Base-by-base conservation (phyloP, 2,797 vertebrate genomes). In the Todus mexicanus region DNA sequence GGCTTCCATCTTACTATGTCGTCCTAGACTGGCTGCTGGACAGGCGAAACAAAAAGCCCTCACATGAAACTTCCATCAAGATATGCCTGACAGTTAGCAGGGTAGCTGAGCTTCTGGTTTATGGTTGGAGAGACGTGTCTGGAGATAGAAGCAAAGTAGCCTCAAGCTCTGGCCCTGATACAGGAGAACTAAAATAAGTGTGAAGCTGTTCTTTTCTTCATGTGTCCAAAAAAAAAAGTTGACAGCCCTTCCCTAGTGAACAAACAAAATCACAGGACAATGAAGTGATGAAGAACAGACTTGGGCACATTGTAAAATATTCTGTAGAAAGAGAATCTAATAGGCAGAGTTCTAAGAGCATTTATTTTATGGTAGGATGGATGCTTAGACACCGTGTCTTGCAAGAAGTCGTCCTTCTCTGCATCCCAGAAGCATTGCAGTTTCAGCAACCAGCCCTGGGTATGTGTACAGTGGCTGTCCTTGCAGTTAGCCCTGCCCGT, bases 21-120 rank as follows among this genome's bases (percentile, higher is more conserved):
- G 71, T 90, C 65, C 37, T 77, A 59, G 77, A 43, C 80, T 61
- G 90, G 37, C 43, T 82, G 68, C 77, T 82, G 45, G 65, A 56
- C 74, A 61, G 42, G 68, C 74, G 91, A 60, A 89, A 93, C 92
- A 94, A 96, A 93, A 95, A 94, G 68, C 74, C 61, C n/a, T 94
- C 60, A 68, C 80, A 95, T 78, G 27, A 87, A 77, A 31, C 38
- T 4, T 43, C n/a, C 50, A 91, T 59, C 35, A 12, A 51, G 68
- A 82, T 33, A 29, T 22, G 68, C n/a, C n/a, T 86, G 87, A 31
- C 37, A 60, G 40, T 43, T 60, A 54, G 50, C 14, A 59, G 77
- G 57, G 22, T 61, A 43, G 27, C n/a, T 76, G 56, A 78, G 43
- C 33, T 60, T 31, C 69, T 90, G 77, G 19, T 77, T 94, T 79